phyloP scores from a whole-genome alignment of 1,140 invertebrate species.

The Mamestra configurata region DNA sequence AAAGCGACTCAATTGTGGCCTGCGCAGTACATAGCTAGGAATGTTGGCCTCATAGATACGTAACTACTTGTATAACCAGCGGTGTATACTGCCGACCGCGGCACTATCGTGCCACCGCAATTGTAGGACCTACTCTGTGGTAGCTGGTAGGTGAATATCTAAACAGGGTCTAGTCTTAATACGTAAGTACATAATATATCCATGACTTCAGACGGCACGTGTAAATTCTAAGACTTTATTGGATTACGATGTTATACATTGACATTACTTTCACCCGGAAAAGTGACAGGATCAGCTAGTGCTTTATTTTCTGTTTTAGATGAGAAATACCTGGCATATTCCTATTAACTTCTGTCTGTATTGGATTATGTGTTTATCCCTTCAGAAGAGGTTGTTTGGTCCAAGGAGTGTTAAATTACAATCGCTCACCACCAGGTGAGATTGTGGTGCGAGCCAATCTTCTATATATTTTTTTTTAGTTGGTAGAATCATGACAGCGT shows the following conservation, averaged over 20 bases:
- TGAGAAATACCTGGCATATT: too few relatives aligned
- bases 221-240: neutral
- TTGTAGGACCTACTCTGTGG: constrained; percentile 37
- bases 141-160: constrained; percentile 34
- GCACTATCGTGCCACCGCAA: constrained; percentile 43
- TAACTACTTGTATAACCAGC: constrained; percentile 35
- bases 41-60: constrained; percentile 28
- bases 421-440: too few relatives aligned
- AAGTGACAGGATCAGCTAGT: too few relatives aligned
- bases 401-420: too few relatives aligned
- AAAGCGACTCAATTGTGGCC: constrained; percentile 39
- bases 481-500: too few relatives aligned
- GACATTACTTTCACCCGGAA: too few relatives aligned
- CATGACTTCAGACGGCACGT: neutral
- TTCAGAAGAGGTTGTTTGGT: too few relatives aligned
- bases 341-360: too few relatives aligned
- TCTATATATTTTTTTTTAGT: too few relatives aligned
- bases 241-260: neutral
- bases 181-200: constrained; percentile 12
- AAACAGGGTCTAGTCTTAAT: constrained; percentile 22
- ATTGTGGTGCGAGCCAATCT: too few relatives aligned
- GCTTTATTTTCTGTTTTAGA: too few relatives aligned
- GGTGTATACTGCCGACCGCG: constrained; percentile 44
- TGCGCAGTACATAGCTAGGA: constrained; percentile 30
- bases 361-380: too few relatives aligned